phyloP scores from a whole-genome alignment of 2,888 invertebrate genomes.

The Geophilus truncorum region DNA sequence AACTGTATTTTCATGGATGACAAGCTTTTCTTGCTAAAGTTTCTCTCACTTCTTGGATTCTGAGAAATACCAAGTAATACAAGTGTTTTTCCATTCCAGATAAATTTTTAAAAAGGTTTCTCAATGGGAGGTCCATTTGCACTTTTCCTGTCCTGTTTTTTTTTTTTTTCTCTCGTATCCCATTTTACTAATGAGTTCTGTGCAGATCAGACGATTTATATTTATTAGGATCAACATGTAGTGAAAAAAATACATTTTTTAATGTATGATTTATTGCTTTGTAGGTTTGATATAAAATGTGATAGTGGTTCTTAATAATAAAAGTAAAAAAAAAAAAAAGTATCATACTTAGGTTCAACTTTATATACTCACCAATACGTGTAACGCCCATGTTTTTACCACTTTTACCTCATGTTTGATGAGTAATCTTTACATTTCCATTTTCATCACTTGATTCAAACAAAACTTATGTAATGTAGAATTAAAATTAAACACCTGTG shows the following conservation, averaged over 20 bases:
- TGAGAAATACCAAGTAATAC: not conserved
- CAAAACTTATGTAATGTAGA: not conserved
- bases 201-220: not conserved
- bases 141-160: not conserved
- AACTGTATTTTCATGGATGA: not conserved
- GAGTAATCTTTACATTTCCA: not conserved
- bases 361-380: not conserved
- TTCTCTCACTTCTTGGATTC: not conserved
- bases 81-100: not conserved
- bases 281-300: not conserved
- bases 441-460: not conserved
- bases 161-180: not conserved
- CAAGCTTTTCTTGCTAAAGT: not conserved
- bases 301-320: not conserved
- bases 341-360: not conserved
- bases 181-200: not conserved
- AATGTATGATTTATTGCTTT: not conserved
- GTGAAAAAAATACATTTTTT: not conserved
- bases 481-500: too few relatives aligned
- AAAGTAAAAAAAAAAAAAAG: not conserved
- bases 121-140: slow-evolving; percentile 10
- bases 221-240: not conserved
- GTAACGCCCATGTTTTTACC: not conserved
- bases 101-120: not conserved
- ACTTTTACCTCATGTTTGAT: not conserved